Conservation (phyloP, 2,113 vertebrate genomes). For the Anarrhichthys ocellatus region DNA sequence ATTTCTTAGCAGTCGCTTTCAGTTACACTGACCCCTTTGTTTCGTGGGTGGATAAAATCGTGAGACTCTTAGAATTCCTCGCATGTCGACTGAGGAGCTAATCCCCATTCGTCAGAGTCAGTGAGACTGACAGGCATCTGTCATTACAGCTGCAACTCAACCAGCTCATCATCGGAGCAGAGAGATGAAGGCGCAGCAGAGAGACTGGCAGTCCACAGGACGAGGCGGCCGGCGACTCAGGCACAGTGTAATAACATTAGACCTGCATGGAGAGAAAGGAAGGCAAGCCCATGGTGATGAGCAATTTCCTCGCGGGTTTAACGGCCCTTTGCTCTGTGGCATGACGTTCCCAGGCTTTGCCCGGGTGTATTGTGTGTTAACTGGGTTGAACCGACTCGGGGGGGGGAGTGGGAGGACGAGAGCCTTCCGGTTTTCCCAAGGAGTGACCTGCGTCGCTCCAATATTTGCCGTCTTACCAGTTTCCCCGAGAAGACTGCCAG, state of each 20-base stretch:
- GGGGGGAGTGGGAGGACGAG: constrained; percentile 42
- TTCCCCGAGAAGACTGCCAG: constrained; percentile 26
- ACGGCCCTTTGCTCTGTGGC: constrained; percentile 41
- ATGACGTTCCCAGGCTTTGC: constrained; percentile 30
- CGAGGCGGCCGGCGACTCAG: not conserved
- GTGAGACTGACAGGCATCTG: constrained; percentile 64
- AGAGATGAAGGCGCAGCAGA: constrained; percentile 45
- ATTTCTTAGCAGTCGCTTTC: constrained; percentile 52
- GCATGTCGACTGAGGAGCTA: constrained; percentile 31
- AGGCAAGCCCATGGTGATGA: constrained; percentile 53
- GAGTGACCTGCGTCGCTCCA: constrained; percentile 45
- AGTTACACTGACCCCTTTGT: constrained; percentile 48
- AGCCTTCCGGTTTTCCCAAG: constrained; percentile 44
- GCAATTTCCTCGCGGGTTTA: constrained; percentile 67
- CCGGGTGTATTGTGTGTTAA: constrained; percentile 56
- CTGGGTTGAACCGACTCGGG: constrained; percentile 61
- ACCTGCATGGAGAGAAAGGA: constrained; percentile 46
- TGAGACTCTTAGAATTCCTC: constrained; percentile 30
- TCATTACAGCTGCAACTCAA: constrained; percentile 65
- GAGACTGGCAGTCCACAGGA: constrained; percentile 17
- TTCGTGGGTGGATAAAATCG: constrained; percentile 45
- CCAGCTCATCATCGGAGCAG: constrained; percentile 58
- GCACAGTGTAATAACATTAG: constrained; percentile 43
- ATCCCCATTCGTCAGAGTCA: constrained; percentile 56
- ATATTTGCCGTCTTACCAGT: constrained; percentile 46